Percentiles rank a stretch among this genome's conserved stretches.
Evolutionary conservation across 1,140 invertebrate genomes (phyloP).

Genomic region (Amyelois transitella): DNA sequence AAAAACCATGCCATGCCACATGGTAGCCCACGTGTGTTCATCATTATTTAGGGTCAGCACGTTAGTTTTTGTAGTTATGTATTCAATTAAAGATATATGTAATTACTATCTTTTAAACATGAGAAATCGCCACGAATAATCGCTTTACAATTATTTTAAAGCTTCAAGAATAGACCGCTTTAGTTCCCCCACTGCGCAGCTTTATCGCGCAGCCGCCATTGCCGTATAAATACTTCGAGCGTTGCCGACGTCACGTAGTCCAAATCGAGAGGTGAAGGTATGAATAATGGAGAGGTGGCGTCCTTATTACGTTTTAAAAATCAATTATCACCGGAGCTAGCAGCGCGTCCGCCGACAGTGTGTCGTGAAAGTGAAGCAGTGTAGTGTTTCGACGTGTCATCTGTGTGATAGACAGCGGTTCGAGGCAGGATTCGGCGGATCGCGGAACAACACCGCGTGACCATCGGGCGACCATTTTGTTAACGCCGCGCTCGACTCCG

Average conservation of each 20-base stretch:
- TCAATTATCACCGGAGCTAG: conserved; percentile 69
- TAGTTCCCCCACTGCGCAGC: conserved; percentile 56
- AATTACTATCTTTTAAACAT: too few relatives aligned
- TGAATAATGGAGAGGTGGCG: conserved; percentile 70
- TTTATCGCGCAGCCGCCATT: conserved; percentile 52
- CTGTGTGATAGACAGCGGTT: conserved; percentile 63
- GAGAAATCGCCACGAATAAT: too few relatives aligned
- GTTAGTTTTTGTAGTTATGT: too few relatives aligned
- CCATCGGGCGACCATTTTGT: conserved; percentile 57
- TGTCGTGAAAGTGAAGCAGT: conserved; percentile 66
- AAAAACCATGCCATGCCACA: too few relatives aligned
- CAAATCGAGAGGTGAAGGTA: conserved; percentile 68
- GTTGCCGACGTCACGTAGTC: conserved; percentile 60
- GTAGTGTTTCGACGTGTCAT: conserved; percentile 71
- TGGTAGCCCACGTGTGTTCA: too few relatives aligned
- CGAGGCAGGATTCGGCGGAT: conserved; percentile 54
- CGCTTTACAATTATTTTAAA: too few relatives aligned
- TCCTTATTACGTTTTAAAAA: conserved; percentile 59
- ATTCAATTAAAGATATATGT: too few relatives aligned
- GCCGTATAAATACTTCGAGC: conserved; percentile 47
- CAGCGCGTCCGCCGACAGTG: conserved; percentile 59
- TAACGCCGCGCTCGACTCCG: conserved; percentile 39
- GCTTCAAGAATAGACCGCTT: conserved; percentile 30
- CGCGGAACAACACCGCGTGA: conserved; percentile 22
- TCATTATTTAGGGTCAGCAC: too few relatives aligned